These are phyloP conservation scores for Spilarctia lutea DNA, from an alignment of 2,888 invertebrate species.

Conservation along the genomic window DNA sequence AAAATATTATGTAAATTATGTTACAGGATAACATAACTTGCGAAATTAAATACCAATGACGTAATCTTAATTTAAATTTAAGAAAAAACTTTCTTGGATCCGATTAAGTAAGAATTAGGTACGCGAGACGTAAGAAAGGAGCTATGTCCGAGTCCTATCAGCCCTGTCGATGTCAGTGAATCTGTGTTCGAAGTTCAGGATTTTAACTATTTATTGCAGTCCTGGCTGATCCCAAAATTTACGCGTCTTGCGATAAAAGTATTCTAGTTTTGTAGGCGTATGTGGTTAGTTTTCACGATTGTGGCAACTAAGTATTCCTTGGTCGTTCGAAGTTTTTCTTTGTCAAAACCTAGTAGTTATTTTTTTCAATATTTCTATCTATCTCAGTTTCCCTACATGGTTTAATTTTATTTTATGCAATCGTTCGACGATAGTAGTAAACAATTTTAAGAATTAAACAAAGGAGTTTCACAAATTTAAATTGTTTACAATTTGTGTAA, in stretches of 20 bases:
- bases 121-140: slow-evolving; percentile 36
- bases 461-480: too few relatives aligned
- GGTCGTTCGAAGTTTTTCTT: slow-evolving; percentile 45
- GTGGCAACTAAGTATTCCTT: slow-evolving; percentile 50
- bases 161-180: slow-evolving; percentile 73
- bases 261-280: slow-evolving; percentile 58
- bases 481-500: too few relatives aligned
- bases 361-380: slow-evolving; percentile 39
- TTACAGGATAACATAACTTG: too few relatives aligned
- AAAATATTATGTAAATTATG: background rate
- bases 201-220: slow-evolving; percentile 84
- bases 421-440: too few relatives aligned
- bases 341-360: slow-evolving; percentile 41
- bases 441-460: too few relatives aligned
- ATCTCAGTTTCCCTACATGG: slow-evolving; percentile 22
- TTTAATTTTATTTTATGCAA: slow-evolving; percentile 5
- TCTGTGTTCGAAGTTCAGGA: slow-evolving; percentile 81
- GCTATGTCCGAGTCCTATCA: slow-evolving; percentile 71
- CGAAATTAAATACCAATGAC: slow-evolving; percentile 35
- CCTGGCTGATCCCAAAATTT: slow-evolving; percentile 79
- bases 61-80: slow-evolving; percentile 28
- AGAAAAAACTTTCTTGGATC: slow-evolving; percentile 40
- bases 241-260: slow-evolving; percentile 78
- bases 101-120: slow-evolving; percentile 35
- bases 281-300: slow-evolving; percentile 48